Base-by-base conservation (phyloP, 2,888 invertebrate genomes). In the Cecidostiba fungosa region DNA sequence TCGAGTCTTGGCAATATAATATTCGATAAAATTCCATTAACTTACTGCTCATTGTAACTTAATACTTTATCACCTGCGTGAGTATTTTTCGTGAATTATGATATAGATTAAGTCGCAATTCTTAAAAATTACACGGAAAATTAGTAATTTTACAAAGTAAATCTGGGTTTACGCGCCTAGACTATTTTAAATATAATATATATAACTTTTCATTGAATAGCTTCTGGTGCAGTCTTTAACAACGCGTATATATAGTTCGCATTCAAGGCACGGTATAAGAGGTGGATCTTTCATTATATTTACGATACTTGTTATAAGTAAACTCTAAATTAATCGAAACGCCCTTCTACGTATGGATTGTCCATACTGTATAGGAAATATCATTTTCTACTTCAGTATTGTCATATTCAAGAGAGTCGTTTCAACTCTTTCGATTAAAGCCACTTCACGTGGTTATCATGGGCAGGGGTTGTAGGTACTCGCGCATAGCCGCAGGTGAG, bases 401-500 rank as follows among this genome's bases (percentile, higher is more conserved):
- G 8, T 62, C n/a, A n/a, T n/a, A n/a, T n/a, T n/a, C n/a, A n/a
- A n/a, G n/a, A n/a, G n/a, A n/a, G n/a, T n/a, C n/a, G n/a, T n/a
- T n/a, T n/a, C n/a, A n/a, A n/a, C n/a, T n/a, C n/a, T n/a, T n/a
- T n/a, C 54, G 54, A 23, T 72, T 39, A n/a, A 39, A 10, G 23
- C n/a, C 4, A 54, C 54, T 32, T 43, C 26, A 32, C 32, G 36
- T 50, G 26, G 39, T 59, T 74, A 43, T 80, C 4, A 88, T 85
- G 1, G 95, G 95, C 32, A 96, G 91, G 3, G 95, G 93, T 88
- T 95, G 94, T 85, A 96, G 91, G 90, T 96, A 96, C 89, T 95
- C 95, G 43, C 94, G 94, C 0, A 94, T 93, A 23, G 94, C 92
- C 4, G 94, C 93, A 16, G 94, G 94, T 39, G 95, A 94, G 0